phyloP scores from a whole-genome alignment of 2,797 vertebrate genomes.

The Parauchenoglanis ngamensis region DNA sequence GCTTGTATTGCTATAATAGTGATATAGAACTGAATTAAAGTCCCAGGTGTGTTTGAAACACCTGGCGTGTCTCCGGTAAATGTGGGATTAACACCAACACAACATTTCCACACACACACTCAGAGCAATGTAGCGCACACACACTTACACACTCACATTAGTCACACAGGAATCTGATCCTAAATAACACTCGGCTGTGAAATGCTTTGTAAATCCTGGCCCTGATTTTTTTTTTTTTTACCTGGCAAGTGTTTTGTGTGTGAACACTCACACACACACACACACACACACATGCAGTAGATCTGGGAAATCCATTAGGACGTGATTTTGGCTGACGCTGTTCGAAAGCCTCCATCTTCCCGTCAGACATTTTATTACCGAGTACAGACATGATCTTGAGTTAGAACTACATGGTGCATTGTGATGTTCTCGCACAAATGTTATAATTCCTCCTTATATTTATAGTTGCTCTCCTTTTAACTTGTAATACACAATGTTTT shows the following conservation, averaged over 20 bases:
- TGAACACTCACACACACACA: background rate
- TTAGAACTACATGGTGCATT: no score
- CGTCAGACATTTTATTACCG: background rate
- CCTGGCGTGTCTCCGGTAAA: slow-evolving; percentile 22
- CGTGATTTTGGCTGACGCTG: slow-evolving; percentile 29
- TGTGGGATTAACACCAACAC: background rate
- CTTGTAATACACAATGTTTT: background rate
- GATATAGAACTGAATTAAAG: background rate
- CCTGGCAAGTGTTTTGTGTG: background rate
- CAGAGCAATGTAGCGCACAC: background rate
- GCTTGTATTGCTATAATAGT: background rate
- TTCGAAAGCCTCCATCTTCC: slow-evolving; percentile 21
- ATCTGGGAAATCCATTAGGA: slow-evolving; percentile 51
- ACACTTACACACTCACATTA: background rate
- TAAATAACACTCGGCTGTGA: background rate
- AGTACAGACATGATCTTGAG: background rate
- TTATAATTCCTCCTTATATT: background rate
- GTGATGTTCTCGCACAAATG: background rate
- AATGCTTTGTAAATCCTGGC: background rate
- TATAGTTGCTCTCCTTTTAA: background rate
- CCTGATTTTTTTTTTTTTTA: background rate
- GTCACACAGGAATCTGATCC: slow-evolving; percentile 30
- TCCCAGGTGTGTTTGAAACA: background rate
- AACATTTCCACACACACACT: background rate
- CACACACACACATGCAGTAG: background rate